These are phyloP conservation scores for Dilophus febrilis DNA, from an alignment of 2,888 invertebrate species.

Conservation along the genomic window DNA sequence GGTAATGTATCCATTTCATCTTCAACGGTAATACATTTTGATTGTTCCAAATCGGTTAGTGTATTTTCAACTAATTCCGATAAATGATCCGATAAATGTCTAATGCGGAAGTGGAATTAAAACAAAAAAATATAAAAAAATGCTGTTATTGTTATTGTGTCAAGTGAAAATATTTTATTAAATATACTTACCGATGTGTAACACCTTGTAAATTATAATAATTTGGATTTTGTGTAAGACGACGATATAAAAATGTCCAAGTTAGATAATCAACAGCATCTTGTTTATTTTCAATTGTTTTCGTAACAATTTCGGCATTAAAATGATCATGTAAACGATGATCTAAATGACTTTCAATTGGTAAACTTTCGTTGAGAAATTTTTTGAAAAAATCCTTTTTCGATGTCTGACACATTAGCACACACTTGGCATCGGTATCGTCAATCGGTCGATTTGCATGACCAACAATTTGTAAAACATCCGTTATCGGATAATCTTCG, in stretches of 20 bases:
- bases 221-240: conserved; percentile 97
- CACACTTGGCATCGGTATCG: conserved; percentile 87
- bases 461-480: conserved; percentile 96
- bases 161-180: not conserved
- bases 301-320: conserved; percentile 98
- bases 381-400: conserved; percentile 99
- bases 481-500: conserved; percentile 95
- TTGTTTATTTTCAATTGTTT: conserved; percentile 99
- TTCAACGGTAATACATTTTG: conserved; percentile 93
- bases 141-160: not conserved
- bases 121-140: not conserved
- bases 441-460: conserved; percentile 83
- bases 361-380: conserved; percentile 89
- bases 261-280: conserved; percentile 99
- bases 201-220: conserved; percentile 97
- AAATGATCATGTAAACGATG: conserved; percentile 97
- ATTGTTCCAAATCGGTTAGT: conserved; percentile 82
- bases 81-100: conserved; percentile 94
- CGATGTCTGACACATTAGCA: conserved; percentile 90
- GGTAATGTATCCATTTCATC: conserved; percentile 97
- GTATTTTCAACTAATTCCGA: conserved; percentile 97
- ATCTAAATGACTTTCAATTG: conserved; percentile 95
- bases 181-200: conserved; percentile 45
- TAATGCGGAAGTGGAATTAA: conserved; percentile 18
- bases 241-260: conserved; percentile 95